These are phyloP conservation scores for Lethocerus indicus DNA, from an alignment of 1,140 invertebrate genomes.

Conservation along the genomic window DNA sequence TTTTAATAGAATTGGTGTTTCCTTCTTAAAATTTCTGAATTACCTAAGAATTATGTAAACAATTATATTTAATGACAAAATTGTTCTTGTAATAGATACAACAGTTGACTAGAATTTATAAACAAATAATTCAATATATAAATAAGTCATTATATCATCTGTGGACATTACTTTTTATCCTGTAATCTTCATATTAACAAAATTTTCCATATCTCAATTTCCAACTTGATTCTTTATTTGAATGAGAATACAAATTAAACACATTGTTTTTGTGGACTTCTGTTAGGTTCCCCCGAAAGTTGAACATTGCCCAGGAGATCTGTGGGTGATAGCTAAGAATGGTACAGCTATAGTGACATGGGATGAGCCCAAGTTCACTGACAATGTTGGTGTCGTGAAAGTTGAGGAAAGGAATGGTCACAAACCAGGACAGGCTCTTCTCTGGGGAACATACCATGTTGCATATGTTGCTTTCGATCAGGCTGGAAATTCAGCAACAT, in stretches of 20 bases:
- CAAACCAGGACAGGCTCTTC: slow-evolving; percentile 72
- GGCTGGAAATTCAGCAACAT: slow-evolving; percentile 76
- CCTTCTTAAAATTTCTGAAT: background rate
- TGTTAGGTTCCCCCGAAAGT: slow-evolving; percentile 55
- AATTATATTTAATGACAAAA: background rate
- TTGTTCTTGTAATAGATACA: background rate
- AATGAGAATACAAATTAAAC: no score
- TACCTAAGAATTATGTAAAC: background rate
- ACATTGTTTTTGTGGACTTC: no score
- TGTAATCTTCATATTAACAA: background rate
- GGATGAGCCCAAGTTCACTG: slow-evolving; percentile 83
- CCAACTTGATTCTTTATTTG: no score
- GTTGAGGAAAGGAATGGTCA: slow-evolving; percentile 75
- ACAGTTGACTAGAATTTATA: no score
- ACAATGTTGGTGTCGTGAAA: slow-evolving; percentile 65
- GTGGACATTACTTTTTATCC: background rate
- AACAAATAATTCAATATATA: no score
- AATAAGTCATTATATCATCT: background rate
- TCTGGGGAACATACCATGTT: slow-evolving; percentile 86
- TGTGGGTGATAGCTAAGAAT: slow-evolving; percentile 86
- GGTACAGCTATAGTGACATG: slow-evolving; percentile 83
- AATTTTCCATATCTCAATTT: no score
- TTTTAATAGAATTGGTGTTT: slow-evolving; percentile 7
- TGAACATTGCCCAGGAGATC: slow-evolving; percentile 78
- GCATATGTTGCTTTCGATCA: slow-evolving; percentile 87